Conservation (phyloP, 2,113 vertebrate species). For the Illadopsis cleaveri region DNA sequence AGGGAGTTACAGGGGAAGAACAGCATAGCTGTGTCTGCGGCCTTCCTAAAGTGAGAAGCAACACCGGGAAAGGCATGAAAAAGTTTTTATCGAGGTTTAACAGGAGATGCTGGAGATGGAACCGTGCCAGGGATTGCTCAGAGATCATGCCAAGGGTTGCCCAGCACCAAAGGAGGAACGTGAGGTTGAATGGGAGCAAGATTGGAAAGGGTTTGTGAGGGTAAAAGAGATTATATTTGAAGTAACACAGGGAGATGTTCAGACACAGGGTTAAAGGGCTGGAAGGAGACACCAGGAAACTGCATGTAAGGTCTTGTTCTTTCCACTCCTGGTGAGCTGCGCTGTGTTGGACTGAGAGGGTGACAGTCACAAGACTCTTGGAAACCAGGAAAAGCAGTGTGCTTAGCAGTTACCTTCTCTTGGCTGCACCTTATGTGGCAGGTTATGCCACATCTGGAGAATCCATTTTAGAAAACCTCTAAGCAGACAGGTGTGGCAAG, state of each 20-base stretch:
- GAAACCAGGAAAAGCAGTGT: not conserved
- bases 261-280: not conserved
- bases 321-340: not conserved
- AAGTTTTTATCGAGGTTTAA: not conserved
- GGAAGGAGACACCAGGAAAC: not conserved
- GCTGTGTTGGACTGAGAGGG: not conserved
- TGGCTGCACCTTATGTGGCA: rapidly evolving
- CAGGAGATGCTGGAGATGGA: not conserved
- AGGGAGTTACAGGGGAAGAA: not conserved
- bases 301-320: rapidly evolving
- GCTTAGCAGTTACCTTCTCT: not conserved
- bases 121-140: not conserved
- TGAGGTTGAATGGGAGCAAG: not conserved
- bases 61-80: not conserved
- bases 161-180: not conserved
- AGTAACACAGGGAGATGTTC: not conserved
- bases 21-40: not conserved
- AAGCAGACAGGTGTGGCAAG: not conserved
- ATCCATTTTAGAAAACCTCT: not conserved
- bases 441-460: not conserved
- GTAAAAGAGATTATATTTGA: not conserved
- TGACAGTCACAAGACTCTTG: not conserved
- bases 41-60: not conserved
- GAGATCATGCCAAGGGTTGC: rapidly evolving
- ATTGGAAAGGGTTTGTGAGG: not conserved